Conservation (phyloP, 1,140 invertebrate genomes). For the Drosophila busckii region DNA sequence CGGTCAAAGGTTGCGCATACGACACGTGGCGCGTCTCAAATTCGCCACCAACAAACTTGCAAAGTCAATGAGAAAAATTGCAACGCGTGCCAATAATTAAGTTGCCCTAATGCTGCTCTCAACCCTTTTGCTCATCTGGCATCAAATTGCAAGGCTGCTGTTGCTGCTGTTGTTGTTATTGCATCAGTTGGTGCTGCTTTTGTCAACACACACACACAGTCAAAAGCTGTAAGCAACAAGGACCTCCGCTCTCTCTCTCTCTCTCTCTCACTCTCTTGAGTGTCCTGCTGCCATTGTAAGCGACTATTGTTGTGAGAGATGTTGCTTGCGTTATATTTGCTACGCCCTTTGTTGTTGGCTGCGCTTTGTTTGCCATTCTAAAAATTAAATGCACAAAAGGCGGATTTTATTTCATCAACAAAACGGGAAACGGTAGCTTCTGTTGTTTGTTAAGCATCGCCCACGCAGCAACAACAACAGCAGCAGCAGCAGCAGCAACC, state of each 20-base stretch:
- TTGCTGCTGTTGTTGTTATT: constrained; percentile 54
- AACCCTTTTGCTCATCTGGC: constrained; percentile 31
- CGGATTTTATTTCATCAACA: constrained; percentile 76
- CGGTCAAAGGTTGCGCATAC: constrained; percentile 61
- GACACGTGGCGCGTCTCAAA: constrained; percentile 59
- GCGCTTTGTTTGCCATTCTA: constrained; percentile 71
- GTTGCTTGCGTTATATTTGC: constrained; percentile 58
- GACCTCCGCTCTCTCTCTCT: too few relatives aligned
- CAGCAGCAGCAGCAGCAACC: constrained; percentile 6
- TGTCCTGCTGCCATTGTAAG: constrained; percentile 60
- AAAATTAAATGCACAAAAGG: constrained; percentile 77
- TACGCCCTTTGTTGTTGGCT: constrained; percentile 73
- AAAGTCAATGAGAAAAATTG: constrained; percentile 69
- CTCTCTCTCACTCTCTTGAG: too few relatives aligned
- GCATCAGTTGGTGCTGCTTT: constrained; percentile 68
- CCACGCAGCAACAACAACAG: constrained; percentile 56
- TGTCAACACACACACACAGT: constrained; percentile 27
- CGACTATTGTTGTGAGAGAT: constrained; percentile 64
- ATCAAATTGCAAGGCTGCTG: constrained; percentile 64
- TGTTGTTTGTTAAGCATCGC: constrained; percentile 74
- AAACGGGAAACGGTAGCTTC: constrained; percentile 73
- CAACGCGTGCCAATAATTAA: constrained; percentile 75
- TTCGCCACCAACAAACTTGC: constrained; percentile 15
- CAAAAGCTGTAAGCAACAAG: too few relatives aligned
- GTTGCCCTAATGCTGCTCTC: constrained; percentile 23